Conservation (phyloP, 2,113 vertebrate genomes). For the Mungos mungo region DNA sequence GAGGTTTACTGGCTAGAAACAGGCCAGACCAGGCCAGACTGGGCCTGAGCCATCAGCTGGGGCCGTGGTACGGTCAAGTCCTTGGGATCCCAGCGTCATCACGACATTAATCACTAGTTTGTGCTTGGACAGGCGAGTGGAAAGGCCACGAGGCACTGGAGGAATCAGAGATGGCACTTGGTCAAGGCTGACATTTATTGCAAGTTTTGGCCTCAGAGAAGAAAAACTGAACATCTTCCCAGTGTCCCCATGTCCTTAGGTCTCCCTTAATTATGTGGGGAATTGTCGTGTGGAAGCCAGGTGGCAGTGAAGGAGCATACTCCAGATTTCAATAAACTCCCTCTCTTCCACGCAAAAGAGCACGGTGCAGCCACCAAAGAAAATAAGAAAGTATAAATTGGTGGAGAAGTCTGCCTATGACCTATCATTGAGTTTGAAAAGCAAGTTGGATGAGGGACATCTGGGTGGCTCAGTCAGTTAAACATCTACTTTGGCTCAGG, state of each 20-base stretch:
- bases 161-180: too few relatives aligned
- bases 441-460: not conserved
- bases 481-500: too few relatives aligned
- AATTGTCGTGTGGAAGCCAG: not conserved
- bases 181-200: not conserved
- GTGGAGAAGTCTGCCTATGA: not conserved
- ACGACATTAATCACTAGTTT: not conserved
- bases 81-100: not conserved
- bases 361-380: too few relatives aligned
- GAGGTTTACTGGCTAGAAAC: not conserved
- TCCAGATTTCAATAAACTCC: accelerated
- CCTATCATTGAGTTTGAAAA: not conserved
- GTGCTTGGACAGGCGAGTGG: not conserved
- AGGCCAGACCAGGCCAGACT: not conserved
- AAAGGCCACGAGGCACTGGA: not conserved
- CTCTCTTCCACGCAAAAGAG: not conserved
- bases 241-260: not conserved
- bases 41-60: not conserved
- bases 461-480: too few relatives aligned
- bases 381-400: accelerated
- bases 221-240: not conserved
- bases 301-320: too few relatives aligned
- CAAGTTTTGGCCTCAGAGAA: not conserved
- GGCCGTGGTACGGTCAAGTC: not conserved
- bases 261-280: not conserved